Percentiles rank a stretch among this genome's conserved stretches.
These are phyloP conservation scores for Tympanoctomys barrerae DNA, from an alignment of 2,797 vertebrate species.

Conservation along the genomic window DNA sequence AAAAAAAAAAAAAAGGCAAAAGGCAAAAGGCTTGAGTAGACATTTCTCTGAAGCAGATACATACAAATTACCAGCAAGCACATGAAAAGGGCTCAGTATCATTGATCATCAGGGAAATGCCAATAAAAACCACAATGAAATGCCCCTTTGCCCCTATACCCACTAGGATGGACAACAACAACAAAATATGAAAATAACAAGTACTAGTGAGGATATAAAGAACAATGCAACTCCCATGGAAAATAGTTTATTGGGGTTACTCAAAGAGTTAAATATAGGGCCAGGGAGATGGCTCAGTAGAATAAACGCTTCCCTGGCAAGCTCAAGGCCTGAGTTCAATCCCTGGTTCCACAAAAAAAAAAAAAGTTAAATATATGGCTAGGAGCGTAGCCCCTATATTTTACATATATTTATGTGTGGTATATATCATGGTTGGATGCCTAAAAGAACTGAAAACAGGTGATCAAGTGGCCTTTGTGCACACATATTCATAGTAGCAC, in stretches of 20 bases:
- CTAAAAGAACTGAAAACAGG: constrained; percentile 57
- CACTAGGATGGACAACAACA: neutral
- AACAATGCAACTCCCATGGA: neutral
- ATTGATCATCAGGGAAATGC: neutral
- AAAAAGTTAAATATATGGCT: neutral
- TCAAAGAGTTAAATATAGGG: constrained; percentile 67
- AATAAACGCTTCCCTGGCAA: too few relatives aligned
- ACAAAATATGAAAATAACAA: neutral
- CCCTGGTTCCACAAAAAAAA: too few relatives aligned
- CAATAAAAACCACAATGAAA: neutral
- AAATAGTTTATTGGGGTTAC: constrained; percentile 21
- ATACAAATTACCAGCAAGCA: neutral
- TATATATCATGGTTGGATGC: neutral
- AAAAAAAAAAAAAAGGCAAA: neutral
- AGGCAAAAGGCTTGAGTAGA: neutral
- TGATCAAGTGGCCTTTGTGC: constrained; percentile 13
- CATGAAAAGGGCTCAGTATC: neutral
- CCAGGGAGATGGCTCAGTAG: too few relatives aligned
- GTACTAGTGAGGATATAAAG: neutral
- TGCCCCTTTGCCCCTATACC: neutral
- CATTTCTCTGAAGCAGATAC: constrained; percentile 36
- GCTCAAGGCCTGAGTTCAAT: too few relatives aligned
- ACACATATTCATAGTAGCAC: neutral
- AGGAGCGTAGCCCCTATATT: neutral
- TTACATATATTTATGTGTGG: neutral